Evolutionary conservation across 2,113 vertebrate genomes (phyloP).

Genomic region (Malaclemys terrapin): DNA sequence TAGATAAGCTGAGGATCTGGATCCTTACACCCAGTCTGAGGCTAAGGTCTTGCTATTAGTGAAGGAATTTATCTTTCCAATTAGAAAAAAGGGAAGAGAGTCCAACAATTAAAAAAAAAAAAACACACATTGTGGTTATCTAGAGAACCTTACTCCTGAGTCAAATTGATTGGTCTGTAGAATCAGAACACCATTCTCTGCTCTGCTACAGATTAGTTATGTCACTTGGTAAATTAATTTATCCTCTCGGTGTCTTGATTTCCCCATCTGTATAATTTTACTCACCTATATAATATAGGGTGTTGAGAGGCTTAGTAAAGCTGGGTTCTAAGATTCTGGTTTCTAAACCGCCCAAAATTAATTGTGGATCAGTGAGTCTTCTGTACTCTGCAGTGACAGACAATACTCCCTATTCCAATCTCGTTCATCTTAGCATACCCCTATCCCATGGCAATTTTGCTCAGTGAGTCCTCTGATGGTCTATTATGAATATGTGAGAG

Average conservation of each 20-base stretch:
- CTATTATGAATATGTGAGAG: not conserved
- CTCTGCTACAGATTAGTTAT: not conserved
- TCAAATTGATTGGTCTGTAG: not conserved
- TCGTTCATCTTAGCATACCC: not conserved
- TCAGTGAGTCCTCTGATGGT: not conserved
- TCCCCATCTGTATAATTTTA: not conserved
- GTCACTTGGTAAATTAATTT: not conserved
- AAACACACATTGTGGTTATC: no score
- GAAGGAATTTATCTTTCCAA: no score
- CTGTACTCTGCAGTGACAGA: not conserved
- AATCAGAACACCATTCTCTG: not conserved
- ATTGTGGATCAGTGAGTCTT: not conserved
- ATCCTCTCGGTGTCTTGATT: not conserved
- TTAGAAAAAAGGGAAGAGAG: no score
- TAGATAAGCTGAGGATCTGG: no score
- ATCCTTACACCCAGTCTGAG: no score
- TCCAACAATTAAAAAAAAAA: no score
- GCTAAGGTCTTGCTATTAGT: no score
- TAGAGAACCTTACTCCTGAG: no score
- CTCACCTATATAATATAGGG: not conserved
- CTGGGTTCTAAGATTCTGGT: not conserved
- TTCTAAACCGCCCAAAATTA: not conserved
- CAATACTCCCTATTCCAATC: not conserved
- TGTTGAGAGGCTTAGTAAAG: not conserved
- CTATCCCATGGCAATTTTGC: not conserved